Evolutionary conservation across 2,888 invertebrate genomes (phyloP).

Genomic region (Hoplodrina blanda): DNA sequence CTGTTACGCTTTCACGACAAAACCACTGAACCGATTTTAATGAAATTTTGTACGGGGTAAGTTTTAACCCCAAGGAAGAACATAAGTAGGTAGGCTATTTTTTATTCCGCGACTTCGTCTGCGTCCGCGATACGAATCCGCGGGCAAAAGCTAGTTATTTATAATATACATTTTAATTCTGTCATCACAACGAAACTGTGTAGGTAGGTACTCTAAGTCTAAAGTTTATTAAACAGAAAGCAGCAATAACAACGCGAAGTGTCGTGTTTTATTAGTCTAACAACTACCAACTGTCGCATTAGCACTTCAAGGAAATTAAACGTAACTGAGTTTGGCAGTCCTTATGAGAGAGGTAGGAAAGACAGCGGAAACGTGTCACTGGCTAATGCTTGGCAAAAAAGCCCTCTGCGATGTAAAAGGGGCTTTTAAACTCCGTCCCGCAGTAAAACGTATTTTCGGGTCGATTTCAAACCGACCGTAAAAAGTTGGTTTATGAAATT

Average conservation of each 20-base stretch:
- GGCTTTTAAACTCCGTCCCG: constrained; percentile 32
- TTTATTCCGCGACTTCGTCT: too few relatives aligned
- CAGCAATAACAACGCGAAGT: background rate
- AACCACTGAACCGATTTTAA: too few relatives aligned
- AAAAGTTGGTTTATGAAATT: too few relatives aligned
- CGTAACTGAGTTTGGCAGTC: constrained; percentile 27
- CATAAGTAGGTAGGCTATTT: too few relatives aligned
- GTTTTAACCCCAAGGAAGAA: too few relatives aligned
- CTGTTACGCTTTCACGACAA: too few relatives aligned
- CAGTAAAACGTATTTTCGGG: constrained; percentile 49
- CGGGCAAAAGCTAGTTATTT: too few relatives aligned
- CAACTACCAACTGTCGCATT: constrained; percentile 27
- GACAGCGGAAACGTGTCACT: constrained; percentile 43
- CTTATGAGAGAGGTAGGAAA: constrained; percentile 29
- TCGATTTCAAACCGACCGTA: too few relatives aligned
- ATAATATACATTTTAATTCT: too few relatives aligned
- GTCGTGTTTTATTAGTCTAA: constrained; percentile 6
- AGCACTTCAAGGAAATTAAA: constrained; percentile 36
- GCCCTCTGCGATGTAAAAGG: constrained; percentile 21
- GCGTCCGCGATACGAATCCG: too few relatives aligned
- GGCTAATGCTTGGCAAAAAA: constrained; percentile 31
- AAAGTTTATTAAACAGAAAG: background rate
- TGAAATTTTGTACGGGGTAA: too few relatives aligned
- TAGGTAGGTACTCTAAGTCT: background rate
- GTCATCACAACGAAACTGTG: background rate